Conservation (phyloP, 2,888 invertebrate species). For the Macaria liturata region DNA sequence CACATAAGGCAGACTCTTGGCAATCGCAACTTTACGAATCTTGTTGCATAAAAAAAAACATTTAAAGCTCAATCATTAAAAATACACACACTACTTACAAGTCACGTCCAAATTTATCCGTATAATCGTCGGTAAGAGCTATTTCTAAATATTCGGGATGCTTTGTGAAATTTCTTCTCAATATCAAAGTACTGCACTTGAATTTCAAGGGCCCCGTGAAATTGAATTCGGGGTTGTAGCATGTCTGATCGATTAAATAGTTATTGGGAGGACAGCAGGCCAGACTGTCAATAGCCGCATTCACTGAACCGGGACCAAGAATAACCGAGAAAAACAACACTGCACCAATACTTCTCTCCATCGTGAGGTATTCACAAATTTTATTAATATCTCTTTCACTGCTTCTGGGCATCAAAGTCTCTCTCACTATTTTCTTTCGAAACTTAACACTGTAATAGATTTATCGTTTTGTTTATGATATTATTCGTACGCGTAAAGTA, state of each 20-base stretch:
- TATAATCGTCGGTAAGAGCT: constrained; percentile 6
- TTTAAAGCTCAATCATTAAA: background rate
- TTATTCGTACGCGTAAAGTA: no score
- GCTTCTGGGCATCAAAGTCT: no score
- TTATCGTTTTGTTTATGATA: no score
- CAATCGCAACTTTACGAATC: no score
- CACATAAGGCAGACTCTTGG: no score
- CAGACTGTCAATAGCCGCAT: constrained; percentile 8
- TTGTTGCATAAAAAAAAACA: no score
- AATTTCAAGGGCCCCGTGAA: constrained; percentile 19
- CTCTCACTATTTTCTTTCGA: no score
- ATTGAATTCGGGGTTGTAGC: constrained; percentile 17
- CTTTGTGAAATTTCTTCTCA: constrained; percentile 11
- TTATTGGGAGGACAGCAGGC: constrained; percentile 21
- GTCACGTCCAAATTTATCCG: constrained; percentile 26
- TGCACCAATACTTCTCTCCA: constrained; percentile 8
- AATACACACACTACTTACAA: constrained; percentile 37
- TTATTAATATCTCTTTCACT: no score
- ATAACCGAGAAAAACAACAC: constrained; percentile 6
- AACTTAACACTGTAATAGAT: no score
- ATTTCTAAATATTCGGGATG: constrained; percentile 33
- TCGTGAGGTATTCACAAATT: background rate
- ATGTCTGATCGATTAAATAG: constrained; percentile 4
- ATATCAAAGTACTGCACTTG: constrained; percentile 5
- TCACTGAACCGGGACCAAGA: background rate